Evolutionary conservation across 2,888 invertebrate species (phyloP), one percentile per base, ranked within the genome.

Genomic region (Agonopterix arenella): DNA sequence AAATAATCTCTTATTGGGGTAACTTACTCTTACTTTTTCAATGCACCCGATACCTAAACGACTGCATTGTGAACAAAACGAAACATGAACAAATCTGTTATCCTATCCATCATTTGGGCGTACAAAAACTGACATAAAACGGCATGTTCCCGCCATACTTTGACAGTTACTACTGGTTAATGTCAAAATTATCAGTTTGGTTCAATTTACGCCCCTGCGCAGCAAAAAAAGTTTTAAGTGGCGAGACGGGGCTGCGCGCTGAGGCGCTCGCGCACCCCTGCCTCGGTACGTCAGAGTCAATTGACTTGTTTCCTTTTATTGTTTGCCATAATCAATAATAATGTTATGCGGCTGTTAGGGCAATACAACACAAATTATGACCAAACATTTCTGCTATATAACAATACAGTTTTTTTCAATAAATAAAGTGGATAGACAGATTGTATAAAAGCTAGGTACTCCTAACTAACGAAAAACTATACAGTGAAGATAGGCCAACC

Each of bases 181-280:
- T 75, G 86, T 88, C 85, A 84, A 81, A 84, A 82, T 88, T 84
- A 88, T 85, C 86, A 74, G 77, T 79, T 72, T 69, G 55, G 65
- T 60, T 68, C 80, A 86, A 85, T 85, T 88, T 83, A 83, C 75
- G 82, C 71, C 76, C 73, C 72, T 66, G 62, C 59, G 58, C 51
- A 11, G 59, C 69, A 77, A 81, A 85, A 85, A 84, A 84, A 82
- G 76, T 55, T 67, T 80, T 70, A 82, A 88, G 85, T 83, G 80
- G 74, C 54, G 56, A 61, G 67, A 57, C 66, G 61, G 66, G 66
- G 72, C 65, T 61, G 62, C 61, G 62, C 65, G 65, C 60, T 57
- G 50, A 46, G 46, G 46, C 13, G 36, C 28, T 28, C 28, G 42
- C 60, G 62, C 71, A 72, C 72, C 73, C 70, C 65, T 66, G 66